Percentiles rank a stretch among this genome's conserved stretches.
Evolutionary conservation across 2,797 vertebrate genomes (phyloP).

Genomic region (Pempheris klunzingeri): DNA sequence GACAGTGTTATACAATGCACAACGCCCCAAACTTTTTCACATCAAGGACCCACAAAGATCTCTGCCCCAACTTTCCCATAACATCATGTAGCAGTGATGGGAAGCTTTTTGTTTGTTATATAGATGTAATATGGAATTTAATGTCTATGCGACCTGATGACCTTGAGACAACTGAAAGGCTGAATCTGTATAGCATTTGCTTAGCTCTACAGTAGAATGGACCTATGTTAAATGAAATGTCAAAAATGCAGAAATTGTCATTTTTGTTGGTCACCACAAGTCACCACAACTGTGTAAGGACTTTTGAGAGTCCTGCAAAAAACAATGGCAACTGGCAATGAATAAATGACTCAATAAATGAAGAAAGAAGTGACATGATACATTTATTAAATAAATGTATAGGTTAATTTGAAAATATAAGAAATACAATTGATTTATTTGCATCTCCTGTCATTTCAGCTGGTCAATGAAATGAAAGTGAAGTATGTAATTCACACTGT

Average conservation of each 20-base stretch:
- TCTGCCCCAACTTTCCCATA: conserved; percentile 5
- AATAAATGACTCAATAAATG: too few relatives aligned
- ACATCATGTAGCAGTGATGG: neutral
- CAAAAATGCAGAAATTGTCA: conserved; percentile 7
- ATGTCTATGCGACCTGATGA: neutral
- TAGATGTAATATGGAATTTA: conserved; percentile 13
- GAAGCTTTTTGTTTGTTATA: conserved; percentile 32
- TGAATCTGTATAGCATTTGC: conserved; percentile 1
- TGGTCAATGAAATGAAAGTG: too few relatives aligned
- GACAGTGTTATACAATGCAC: conserved; percentile 17
- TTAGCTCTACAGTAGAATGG: neutral
- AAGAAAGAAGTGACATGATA: too few relatives aligned
- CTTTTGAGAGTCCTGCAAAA: neutral
- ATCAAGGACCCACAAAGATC: conserved; percentile 13
- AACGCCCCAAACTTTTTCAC: conserved; percentile 25
- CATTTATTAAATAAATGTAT: too few relatives aligned
- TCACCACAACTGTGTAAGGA: neutral
- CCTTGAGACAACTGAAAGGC: neutral
- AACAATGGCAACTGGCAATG: too few relatives aligned
- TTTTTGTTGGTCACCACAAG: neutral
- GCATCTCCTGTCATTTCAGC: too few relatives aligned
- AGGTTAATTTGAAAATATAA: too few relatives aligned
- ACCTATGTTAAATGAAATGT: neutral
- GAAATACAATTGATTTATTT: too few relatives aligned
- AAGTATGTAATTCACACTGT: too few relatives aligned